Evolutionary conservation across 2,888 invertebrate genomes (phyloP), one percentile per base, ranked within the genome.

Genomic region (Drosophila testacea): DNA sequence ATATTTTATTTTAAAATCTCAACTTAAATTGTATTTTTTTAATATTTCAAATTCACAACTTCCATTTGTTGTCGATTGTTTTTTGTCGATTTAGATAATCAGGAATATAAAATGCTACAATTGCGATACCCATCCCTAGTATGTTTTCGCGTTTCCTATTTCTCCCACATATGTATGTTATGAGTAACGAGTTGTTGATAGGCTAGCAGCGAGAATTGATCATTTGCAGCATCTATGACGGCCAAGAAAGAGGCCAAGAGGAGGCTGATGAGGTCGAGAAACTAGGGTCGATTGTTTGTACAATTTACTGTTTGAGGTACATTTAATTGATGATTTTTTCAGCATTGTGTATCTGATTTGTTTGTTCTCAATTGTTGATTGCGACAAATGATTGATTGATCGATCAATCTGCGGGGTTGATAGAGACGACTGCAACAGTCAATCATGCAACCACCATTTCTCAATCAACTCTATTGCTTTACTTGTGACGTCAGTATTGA

Each of bases 401-500:
- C 48, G 66, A 69, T 68, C 34, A 54, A 64, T 44, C 42, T 54
- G 69, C 62, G 41, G 30, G 46, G 55, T 32, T 34, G 34, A 55
- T 30, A 52, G 22, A 36, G 34, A 4, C 34, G 28, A 28, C 4
- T n/a, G 16, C 16, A 16, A 4, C n/a, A 22, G n/a, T 6, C 44
- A 46, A 36, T 50, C 44, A 46, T 46, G 51, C 22, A 16, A 36
- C 28, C 10, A 22, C n/a, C 42, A 13, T 2, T 13, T 1, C 16
- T 4, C 16, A 5, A 32, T n/a, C 16, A n/a, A 13, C 11, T 3
- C n/a, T 22, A 13, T 42, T n/a, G 3, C 30, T 44, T 22, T 30
- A 46, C 11, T 16, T 59, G 76, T 88, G 89, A 89, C 89, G 89
- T 88, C 82, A 83, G 74, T 77, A 55, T 51, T 82, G 88, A 79